Base-by-base conservation (phyloP, 2,888 invertebrate species). In the Philaethria dido region DNA sequence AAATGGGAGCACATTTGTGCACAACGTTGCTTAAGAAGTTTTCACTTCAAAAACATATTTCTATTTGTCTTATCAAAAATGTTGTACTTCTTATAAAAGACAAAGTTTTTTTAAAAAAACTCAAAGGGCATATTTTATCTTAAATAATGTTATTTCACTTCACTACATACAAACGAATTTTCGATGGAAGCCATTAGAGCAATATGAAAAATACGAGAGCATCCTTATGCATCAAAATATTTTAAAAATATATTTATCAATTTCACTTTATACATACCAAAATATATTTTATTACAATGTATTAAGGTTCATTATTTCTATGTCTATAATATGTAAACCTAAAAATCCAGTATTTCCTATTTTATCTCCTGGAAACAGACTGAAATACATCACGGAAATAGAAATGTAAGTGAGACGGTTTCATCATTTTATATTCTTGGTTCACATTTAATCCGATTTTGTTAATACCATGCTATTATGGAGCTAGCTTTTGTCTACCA, bases 381-480 rank as follows among this genome's bases (percentile, higher is more conserved):
- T 25, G 25, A 57, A 57, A 57, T 57, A 42, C n/a, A 57, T 57
- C 42, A 14, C 57, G 42, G 57, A 57, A 57, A 57, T 57, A 42
- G 57, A 25, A 42, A 57, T 42, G 22, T 42, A 57, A 57, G 42
- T 42, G 42, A 57, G 42, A 42, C 25, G 42, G 16, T 42, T 57
- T 39, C 57, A 57, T 57, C 42, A 42, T 42, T 57, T 57, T 22
- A 57, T 57, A 57, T 25, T 57, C n/a, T 57, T 57, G 22, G 39
- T 42, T 57, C 42, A 42, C n/a, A 9, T 57, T 42, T 57, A 42
- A 42, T 57, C 39, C 42, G 22, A 57, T 57, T 22, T 22, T 57
- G 42, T 42, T 57, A 55, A 14, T 22, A 42, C 16, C 6, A 20
- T 14, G 33, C 8, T 14, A 8, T 57, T 4, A 39, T n/a, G n/a